phyloP scores from a whole-genome alignment of 2,888 invertebrate genomes.

The Palloptera scutellata region DNA sequence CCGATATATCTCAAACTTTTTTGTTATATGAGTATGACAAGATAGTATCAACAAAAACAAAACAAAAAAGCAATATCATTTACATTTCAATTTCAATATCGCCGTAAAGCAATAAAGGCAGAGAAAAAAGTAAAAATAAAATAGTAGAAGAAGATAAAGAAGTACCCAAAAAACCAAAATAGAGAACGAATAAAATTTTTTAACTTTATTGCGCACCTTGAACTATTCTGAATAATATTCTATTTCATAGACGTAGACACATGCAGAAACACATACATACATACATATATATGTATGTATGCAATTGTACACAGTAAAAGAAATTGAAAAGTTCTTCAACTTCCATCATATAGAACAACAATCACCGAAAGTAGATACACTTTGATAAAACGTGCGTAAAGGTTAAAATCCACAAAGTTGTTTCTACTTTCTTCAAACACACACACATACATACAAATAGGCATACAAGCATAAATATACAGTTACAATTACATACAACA shows the following conservation, averaged over 20 bases:
- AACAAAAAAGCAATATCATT: conserved; percentile 14
- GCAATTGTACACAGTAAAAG: background rate
- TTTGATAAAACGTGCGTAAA: conserved; percentile 24
- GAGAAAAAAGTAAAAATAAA: background rate
- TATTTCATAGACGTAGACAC: background rate
- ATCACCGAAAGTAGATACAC: background rate
- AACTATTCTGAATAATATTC: background rate
- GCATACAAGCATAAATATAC: background rate
- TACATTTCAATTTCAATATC: conserved; percentile 27
- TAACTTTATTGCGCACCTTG: conserved; percentile 10
- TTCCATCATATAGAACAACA: background rate
- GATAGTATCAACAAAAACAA: background rate
- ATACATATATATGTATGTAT: no score
- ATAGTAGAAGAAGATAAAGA: no score
- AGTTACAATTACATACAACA: background rate
- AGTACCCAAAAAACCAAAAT: background rate
- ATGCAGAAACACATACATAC: background rate
- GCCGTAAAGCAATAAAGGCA: conserved; percentile 6
- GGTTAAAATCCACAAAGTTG: conserved; percentile 16
- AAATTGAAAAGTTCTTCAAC: conserved; percentile 16
- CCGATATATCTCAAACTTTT: no score
- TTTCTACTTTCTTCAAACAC: background rate
- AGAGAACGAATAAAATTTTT: conserved; percentile 13
- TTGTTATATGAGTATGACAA: no score
- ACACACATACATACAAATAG: background rate